These are phyloP conservation scores for Pantherophis alleghaniensis DNA, from an alignment of 2,797 vertebrate genomes.

Conservation along the genomic window DNA sequence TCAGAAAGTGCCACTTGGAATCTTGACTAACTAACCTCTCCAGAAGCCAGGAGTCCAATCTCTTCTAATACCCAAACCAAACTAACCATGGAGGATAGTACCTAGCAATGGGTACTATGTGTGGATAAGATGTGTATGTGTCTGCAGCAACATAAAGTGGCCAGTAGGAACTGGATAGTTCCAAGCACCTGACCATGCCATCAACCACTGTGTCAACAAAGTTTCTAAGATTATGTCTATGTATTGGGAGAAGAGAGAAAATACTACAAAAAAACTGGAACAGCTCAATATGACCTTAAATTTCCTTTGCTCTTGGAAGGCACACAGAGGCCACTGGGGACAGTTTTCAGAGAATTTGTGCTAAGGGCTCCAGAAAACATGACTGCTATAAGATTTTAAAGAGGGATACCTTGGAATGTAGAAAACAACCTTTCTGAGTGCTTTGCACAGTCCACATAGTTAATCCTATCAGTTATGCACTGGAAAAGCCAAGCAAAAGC, in stretches of 20 bases:
- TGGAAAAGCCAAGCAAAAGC: neutral
- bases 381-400: neutral
- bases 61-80: neutral
- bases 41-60: neutral
- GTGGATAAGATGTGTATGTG: neutral
- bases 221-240: neutral
- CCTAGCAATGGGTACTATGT: neutral
- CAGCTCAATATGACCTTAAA: neutral
- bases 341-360: neutral
- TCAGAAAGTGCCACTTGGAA: neutral
- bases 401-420: neutral
- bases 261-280: neutral
- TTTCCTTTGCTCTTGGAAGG: neutral
- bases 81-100: neutral
- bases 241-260: neutral
- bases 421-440: neutral
- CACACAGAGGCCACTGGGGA: neutral
- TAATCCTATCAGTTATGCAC: neutral
- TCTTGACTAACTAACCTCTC: neutral
- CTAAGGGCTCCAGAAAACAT: neutral
- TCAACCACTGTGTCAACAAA: neutral
- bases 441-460: neutral
- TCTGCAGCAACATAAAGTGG: neutral
- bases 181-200: neutral
- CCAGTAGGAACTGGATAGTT: neutral